Conservation (phyloP, 2,797 vertebrate genomes). For the Brachymystax lenok region DNA sequence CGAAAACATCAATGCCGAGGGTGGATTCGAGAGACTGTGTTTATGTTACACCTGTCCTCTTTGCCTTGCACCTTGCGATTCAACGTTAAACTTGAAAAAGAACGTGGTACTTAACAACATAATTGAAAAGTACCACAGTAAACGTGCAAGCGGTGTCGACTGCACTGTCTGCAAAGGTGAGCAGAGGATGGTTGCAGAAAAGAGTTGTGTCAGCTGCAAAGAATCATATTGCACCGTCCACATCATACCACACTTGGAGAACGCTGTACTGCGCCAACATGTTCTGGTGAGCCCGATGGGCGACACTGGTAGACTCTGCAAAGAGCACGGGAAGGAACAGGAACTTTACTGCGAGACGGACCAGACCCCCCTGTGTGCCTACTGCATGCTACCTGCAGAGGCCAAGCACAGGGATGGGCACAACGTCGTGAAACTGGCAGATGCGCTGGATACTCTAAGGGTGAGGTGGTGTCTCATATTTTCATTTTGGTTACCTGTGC, state of each 20-base stretch:
- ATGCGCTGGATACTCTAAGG: neutral
- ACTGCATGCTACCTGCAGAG: constrained; percentile 35
- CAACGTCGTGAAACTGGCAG: constrained; percentile 31
- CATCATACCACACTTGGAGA: constrained; percentile 33
- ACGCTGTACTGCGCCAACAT: constrained; percentile 16
- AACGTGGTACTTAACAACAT: constrained; percentile 35
- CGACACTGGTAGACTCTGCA: constrained; percentile 26
- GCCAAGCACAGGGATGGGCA: constrained; percentile 21
- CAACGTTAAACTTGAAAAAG: constrained; percentile 18
- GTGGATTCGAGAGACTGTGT: neutral
- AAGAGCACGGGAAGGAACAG: constrained; percentile 30
- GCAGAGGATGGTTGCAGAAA: constrained; percentile 23
- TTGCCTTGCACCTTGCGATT: constrained; percentile 30
- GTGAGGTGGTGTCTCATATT: too few relatives aligned
- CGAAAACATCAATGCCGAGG: neutral
- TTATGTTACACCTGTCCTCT: constrained; percentile 26
- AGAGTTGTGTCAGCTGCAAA: constrained; percentile 31
- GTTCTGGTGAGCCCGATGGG: constrained; percentile 25
- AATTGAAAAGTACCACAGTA: constrained; percentile 16
- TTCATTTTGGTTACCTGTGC: too few relatives aligned
- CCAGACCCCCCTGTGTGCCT: constrained; percentile 30
- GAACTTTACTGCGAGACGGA: constrained; percentile 37
- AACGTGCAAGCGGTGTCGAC: neutral
- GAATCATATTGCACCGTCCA: constrained; percentile 37
- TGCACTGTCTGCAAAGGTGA: constrained; percentile 34